These are phyloP conservation scores for Mesoligia furuncula DNA, from an alignment of 2,888 invertebrate species.

Conservation along the genomic window DNA sequence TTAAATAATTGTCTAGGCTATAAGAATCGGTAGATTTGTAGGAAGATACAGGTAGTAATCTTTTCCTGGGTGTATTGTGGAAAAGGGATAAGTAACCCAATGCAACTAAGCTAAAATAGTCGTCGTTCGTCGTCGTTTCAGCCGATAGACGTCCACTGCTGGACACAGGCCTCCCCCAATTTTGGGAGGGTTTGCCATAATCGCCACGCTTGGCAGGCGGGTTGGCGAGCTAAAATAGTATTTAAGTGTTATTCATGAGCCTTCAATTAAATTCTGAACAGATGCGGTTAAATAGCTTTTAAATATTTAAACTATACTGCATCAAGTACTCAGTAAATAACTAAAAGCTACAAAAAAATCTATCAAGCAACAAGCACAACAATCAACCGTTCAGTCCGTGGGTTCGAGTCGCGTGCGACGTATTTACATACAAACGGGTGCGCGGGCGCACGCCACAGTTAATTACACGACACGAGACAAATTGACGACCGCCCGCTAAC, in stretches of 20 bases:
- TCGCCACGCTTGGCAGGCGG: too few species aligned
- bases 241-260: neutral
- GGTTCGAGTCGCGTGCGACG: constrained; percentile 62
- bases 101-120: too few species aligned
- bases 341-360: constrained; percentile 42
- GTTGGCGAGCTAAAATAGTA: too few species aligned
- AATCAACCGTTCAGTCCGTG: constrained; percentile 49
- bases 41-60: neutral
- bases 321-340: constrained; percentile 2
- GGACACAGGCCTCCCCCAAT: too few species aligned
- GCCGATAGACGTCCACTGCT: too few species aligned
- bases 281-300: constrained; percentile 1
- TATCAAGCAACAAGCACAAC: constrained; percentile 50
- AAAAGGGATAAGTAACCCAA: neutral
- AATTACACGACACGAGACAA: constrained; percentile 71
- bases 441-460: constrained; percentile 64
- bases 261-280: neutral
- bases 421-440: constrained; percentile 74
- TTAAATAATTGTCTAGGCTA: neutral
- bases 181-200: too few species aligned
- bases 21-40: neutral
- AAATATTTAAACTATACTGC: constrained; percentile 3
- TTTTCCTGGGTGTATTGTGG: neutral
- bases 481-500: constrained; percentile 69
- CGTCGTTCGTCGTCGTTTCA: too few species aligned